Evolutionary conservation across 2,888 invertebrate genomes (phyloP).

Genomic region (Ariolimax columbianus): DNA sequence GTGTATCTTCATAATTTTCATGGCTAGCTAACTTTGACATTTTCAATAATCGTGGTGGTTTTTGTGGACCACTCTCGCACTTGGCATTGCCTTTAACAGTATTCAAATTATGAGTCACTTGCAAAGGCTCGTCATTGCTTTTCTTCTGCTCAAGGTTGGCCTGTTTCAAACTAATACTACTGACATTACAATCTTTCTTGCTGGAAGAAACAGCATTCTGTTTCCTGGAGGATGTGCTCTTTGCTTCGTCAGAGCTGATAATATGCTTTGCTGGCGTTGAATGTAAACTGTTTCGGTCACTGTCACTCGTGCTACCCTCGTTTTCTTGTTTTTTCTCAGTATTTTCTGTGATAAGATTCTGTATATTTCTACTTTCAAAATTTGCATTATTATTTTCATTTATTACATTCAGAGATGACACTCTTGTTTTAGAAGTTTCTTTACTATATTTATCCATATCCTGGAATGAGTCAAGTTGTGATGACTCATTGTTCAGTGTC

Average conservation of each 20-base stretch:
- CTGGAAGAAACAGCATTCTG: not conserved
- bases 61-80: not conserved
- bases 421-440: not conserved
- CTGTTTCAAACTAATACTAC: not conserved
- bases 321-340: conserved; percentile 1
- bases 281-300: not conserved
- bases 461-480: not conserved
- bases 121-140: not conserved
- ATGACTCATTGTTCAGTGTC: not conserved
- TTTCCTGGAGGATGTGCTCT: not conserved
- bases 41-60: conserved; percentile 19
- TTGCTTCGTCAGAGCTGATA: not conserved
- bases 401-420: not conserved
- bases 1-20: not conserved
- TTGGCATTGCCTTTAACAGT: not conserved
- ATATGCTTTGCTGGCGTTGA: not conserved
- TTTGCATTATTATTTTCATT: not conserved
- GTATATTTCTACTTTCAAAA: not conserved
- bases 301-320: not conserved
- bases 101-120: conserved; percentile 7
- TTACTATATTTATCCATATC: not conserved
- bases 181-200: not conserved
- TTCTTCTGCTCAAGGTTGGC: not conserved
- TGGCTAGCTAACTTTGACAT: not conserved
- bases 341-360: not conserved